These are phyloP conservation scores for Eupristina koningsbergeri DNA, from an alignment of 1,140 invertebrate genomes.

Conservation along the genomic window DNA sequence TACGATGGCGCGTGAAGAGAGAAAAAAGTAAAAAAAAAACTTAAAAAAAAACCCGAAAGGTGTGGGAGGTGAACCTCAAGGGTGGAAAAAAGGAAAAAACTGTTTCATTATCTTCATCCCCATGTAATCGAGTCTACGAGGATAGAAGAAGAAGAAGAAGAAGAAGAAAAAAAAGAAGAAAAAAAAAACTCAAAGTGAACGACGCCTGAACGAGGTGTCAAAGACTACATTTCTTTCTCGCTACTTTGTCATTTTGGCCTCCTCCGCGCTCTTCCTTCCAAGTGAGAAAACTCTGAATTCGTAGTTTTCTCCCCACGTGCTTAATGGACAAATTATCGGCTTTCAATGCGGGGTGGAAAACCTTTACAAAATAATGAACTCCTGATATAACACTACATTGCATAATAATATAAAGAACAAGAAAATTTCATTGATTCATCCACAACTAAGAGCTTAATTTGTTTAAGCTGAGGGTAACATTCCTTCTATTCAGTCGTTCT, in stretches of 20 bases:
- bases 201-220: slow-evolving; percentile 22
- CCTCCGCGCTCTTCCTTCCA: no score
- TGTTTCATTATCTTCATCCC: not conserved
- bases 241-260: not conserved
- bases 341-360: not conserved
- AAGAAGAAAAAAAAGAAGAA: no score
- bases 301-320: slow-evolving; percentile 11
- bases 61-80: not conserved
- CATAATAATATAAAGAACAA: slow-evolving; percentile 12
- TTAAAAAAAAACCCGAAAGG: no score
- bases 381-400: not conserved
- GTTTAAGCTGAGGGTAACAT: slow-evolving; percentile 10
- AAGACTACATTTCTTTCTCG: not conserved
- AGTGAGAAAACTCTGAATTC: not conserved
- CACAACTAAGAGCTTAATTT: slow-evolving; percentile 9
- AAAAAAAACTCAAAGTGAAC: not conserved
- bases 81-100: not conserved
- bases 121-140: slow-evolving; percentile 22
- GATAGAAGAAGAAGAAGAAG: no score
- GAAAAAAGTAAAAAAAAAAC: not conserved
- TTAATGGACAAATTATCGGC: slow-evolving; percentile 46
- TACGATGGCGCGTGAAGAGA: slow-evolving; percentile 12
- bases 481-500: not conserved
- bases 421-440: not conserved
- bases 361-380: slow-evolving; percentile 42